These are phyloP conservation scores for Ooceraea biroi DNA, from an alignment of 1,140 invertebrate genomes.

Conservation along the genomic window DNA sequence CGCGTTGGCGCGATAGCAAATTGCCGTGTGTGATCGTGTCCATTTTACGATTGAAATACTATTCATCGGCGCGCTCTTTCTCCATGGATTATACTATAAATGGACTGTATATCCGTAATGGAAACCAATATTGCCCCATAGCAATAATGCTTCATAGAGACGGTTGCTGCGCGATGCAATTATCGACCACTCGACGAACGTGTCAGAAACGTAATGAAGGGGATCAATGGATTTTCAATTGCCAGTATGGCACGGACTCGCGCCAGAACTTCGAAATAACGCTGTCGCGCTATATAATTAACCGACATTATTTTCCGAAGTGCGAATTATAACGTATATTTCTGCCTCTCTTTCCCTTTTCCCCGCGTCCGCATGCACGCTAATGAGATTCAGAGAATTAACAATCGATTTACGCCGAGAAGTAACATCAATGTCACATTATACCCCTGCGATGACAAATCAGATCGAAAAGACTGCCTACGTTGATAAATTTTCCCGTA, in stretches of 20 bases:
- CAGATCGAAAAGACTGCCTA: conserved; percentile 7
- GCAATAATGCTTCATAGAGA: conserved; percentile 61
- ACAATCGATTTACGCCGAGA: conserved; percentile 34
- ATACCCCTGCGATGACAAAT: conserved; percentile 17
- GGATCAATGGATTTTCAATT: conserved; percentile 68
- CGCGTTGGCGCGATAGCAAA: background rate
- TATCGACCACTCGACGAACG: conserved; percentile 65
- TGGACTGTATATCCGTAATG: conserved; percentile 38
- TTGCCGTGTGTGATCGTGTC: background rate
- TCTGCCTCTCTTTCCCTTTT: background rate
- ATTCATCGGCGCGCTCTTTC: background rate
- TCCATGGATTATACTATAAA: conserved; percentile 40
- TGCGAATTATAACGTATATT: conserved; percentile 25
- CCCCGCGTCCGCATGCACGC: background rate
- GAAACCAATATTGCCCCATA: conserved; percentile 56
- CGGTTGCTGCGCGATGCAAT: conserved; percentile 36
- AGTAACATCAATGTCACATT: conserved; percentile 36
- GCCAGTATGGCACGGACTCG: conserved; percentile 21
- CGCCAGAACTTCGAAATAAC: conserved; percentile 36
- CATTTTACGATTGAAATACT: conserved; percentile 7
- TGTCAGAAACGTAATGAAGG: conserved; percentile 70
- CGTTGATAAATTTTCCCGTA: background rate
- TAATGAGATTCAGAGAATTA: conserved; percentile 58
- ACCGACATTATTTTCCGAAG: conserved; percentile 16
- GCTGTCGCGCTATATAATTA: conserved; percentile 51